Evolutionary conservation across 1,140 invertebrate species (phyloP), one percentile per base, ranked within the genome.

Genomic region (Atta cephalotes): DNA sequence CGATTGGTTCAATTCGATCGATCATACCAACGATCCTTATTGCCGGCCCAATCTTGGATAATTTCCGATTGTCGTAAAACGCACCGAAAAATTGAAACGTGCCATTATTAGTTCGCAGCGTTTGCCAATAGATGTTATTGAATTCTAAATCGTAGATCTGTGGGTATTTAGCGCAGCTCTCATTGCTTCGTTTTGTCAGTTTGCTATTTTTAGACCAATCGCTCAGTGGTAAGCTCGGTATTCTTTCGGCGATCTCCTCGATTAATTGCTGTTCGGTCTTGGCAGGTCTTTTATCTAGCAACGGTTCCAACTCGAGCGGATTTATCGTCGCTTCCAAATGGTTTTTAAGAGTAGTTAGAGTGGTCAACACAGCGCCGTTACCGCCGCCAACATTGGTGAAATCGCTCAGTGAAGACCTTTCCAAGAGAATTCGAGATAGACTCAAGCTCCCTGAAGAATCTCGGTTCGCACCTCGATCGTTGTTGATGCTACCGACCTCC

Each of bases 91-190:
- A 94, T 90, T 98, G 98, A 92, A 98, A 98, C 0, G 98, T 98
- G 0, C 98, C 98, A 90, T 98, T 98, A 45, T 96, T 96, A 1
- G 97, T 97, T 85, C 96, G 96, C 89, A 98, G 89, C 14, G 97
- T 97, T 94, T 99, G 98, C 98, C 98, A 98, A 93, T 98, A 98
- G 9, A 98, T 96, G 93, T 99, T 99, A 94, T 98, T 98, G 95
- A 98, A 99, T 93, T 98, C 97, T 74, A 99, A 95, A 88, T 98
- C 98, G 92, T 97, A 98, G 68, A 98, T 97, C 66, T 96, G 98
- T 0, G 98, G 98, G 92, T 98, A 98, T 35, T 96, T 96, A 87
- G 96, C 97, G 94, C 97, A 98, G 72, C 96, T 97, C 79, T 97
- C 97, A 92, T 97, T 97, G 80, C 97, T 97, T 5, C 65, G 91